A percentile compares a stretch with the other conserved stretches of the same genome.
These are phyloP conservation scores for Hyles euphorbiae DNA, from an alignment of 1,140 invertebrate species.

Conservation along the genomic window DNA sequence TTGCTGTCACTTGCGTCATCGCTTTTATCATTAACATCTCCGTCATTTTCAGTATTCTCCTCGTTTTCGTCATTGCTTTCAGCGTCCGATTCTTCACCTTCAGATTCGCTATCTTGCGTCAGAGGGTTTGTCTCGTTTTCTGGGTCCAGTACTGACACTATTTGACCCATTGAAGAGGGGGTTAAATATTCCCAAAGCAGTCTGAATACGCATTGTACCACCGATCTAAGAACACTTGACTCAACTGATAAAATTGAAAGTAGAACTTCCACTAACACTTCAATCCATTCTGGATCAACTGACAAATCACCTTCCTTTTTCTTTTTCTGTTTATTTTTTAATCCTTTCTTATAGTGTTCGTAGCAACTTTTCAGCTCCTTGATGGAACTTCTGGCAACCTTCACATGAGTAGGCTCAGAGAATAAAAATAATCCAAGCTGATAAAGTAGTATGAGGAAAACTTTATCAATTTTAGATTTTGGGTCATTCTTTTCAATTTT, in stretches of 20 bases:
- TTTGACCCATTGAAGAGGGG: conserved; percentile 80
- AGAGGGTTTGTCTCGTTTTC: conserved; percentile 79
- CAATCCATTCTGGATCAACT: conserved; percentile 84
- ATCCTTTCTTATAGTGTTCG: conserved; percentile 76
- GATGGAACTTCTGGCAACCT: conserved; percentile 80
- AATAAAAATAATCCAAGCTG: conserved; percentile 85
- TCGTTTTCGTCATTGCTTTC: conserved; percentile 33
- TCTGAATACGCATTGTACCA: conserved; percentile 84
- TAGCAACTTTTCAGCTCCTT: conserved; percentile 83
- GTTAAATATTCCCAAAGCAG: conserved; percentile 83
- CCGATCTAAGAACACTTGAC: conserved; percentile 80
- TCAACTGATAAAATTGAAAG: conserved; percentile 83
- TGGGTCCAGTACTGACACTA: conserved; percentile 83
- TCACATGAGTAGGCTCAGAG: conserved; percentile 75
- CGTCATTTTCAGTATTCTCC: conserved; percentile 35
- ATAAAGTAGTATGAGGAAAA: conserved; percentile 81
- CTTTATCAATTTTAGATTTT: conserved; percentile 70
- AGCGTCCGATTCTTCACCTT: conserved; percentile 35
- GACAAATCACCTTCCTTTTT: conserved; percentile 30
- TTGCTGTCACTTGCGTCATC: conserved; percentile 43
- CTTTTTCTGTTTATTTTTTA: conserved; percentile 51
- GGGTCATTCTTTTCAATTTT: conserved; percentile 58
- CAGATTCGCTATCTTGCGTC: conserved; percentile 39
- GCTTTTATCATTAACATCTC: conserved; percentile 36
- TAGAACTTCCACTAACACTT: conserved; percentile 86